Evolutionary conservation across 2,888 invertebrate species (phyloP).

Genomic region (Mimumesa dahlbomi): DNA sequence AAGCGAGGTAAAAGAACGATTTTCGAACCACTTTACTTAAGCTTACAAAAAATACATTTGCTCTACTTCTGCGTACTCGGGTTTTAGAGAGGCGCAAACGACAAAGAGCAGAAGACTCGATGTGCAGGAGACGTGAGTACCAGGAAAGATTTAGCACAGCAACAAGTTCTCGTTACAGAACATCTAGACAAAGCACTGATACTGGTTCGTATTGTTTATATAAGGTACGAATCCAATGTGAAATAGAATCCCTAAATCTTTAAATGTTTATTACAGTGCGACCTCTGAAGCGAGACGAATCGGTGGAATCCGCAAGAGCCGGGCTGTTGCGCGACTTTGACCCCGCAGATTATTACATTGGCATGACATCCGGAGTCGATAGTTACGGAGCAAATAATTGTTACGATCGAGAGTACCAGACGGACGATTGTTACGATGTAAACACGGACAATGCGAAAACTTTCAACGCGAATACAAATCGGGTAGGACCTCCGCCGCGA

Average conservation of each 20-base stretch:
- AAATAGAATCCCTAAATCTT: too few relatives aligned
- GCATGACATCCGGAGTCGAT: slow-evolving; percentile 77
- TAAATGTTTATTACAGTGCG: slow-evolving; percentile 77
- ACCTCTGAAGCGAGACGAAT: slow-evolving; percentile 82
- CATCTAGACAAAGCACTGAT: slow-evolving; percentile 80
- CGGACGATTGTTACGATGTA: slow-evolving; percentile 76
- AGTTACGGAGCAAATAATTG: slow-evolving; percentile 72
- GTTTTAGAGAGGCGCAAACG: slow-evolving; percentile 89
- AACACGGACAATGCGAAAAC: slow-evolving; percentile 76
- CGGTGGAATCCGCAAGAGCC: slow-evolving; percentile 87
- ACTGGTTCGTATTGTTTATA: slow-evolving; percentile 76
- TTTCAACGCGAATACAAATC: slow-evolving; percentile 78
- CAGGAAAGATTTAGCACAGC: slow-evolving; percentile 84
- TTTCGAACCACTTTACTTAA: not conserved
- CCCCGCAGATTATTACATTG: slow-evolving; percentile 85
- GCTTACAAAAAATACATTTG: not conserved
- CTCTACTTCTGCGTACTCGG: too few relatives aligned
- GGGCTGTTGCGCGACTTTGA: slow-evolving; percentile 91
- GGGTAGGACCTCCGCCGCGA: slow-evolving; percentile 87
- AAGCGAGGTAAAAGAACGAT: slow-evolving; percentile 86
- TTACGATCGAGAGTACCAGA: slow-evolving; percentile 75
- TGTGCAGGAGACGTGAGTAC: slow-evolving; percentile 88
- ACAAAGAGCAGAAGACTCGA: slow-evolving; percentile 90
- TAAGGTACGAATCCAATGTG: not conserved
- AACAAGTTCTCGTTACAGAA: slow-evolving; percentile 77